Percentiles rank a stretch among this genome's conserved stretches.
Evolutionary conservation across 2,113 vertebrate species (phyloP).

Genomic region (Chlamydotis undulata): DNA sequence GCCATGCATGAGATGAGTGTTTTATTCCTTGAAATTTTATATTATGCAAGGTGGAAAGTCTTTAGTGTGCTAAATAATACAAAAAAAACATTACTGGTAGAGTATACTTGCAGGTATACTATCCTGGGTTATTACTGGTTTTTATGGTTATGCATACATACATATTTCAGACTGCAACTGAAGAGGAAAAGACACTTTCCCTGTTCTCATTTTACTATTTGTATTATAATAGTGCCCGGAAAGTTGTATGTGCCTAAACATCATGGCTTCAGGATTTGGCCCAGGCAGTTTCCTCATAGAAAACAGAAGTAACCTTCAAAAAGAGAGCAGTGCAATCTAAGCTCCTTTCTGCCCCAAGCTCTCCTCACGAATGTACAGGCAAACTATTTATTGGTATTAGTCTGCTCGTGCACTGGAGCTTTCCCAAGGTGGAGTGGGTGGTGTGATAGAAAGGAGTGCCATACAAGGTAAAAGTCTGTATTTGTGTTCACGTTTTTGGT

Average conservation of each 20-base stretch:
- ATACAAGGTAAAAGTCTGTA: not conserved
- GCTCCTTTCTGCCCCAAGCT: not conserved
- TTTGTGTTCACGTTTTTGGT: not conserved
- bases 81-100: not conserved
- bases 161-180: not conserved
- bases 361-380: not conserved
- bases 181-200: not conserved
- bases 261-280: not conserved
- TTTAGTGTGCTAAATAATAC: constrained; percentile 60
- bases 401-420: not conserved
- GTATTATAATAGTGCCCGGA: not conserved
- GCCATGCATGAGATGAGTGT: constrained; percentile 70
- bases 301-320: not conserved
- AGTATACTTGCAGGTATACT: constrained; percentile 26
- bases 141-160: not conserved
- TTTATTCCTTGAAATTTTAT: constrained; percentile 68
- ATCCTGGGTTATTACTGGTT: not conserved
- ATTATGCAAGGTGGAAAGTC: constrained; percentile 58
- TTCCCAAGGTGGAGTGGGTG: not conserved
- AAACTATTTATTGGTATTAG: not conserved
- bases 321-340: not conserved
- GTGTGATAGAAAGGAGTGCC: not conserved
- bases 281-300: not conserved
- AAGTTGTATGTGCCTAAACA: not conserved
- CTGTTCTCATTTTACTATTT: not conserved